phyloP scores from a whole-genome alignment of 2,797 vertebrate species.

The Acanthurus tractus region DNA sequence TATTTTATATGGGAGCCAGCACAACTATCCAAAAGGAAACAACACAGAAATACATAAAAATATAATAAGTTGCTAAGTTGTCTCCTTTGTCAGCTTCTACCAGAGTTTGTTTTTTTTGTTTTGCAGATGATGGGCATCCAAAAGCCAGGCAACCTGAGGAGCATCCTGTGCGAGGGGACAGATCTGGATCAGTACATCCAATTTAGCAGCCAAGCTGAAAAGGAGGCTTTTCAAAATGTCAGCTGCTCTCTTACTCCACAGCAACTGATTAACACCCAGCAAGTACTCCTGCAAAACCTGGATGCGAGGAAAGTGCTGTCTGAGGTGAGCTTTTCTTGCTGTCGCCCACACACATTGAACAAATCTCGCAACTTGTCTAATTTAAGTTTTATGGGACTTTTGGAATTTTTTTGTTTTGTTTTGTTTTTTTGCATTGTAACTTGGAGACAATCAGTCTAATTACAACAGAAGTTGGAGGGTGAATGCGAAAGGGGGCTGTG shows the following conservation, averaged over 20 bases:
- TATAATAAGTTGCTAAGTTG: constrained; percentile 27
- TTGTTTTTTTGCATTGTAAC: neutral
- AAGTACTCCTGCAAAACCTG: constrained; percentile 74
- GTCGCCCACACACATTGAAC: neutral
- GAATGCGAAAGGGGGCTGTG: neutral
- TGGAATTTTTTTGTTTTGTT: neutral
- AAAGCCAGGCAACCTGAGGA: constrained; percentile 57
- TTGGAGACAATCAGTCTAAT: neutral
- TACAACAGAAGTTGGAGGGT: neutral
- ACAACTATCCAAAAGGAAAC: constrained; percentile 2
- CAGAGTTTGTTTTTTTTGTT: constrained; percentile 20
- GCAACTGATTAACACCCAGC: constrained; percentile 79
- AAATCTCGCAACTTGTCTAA: neutral
- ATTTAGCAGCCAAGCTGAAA: constrained; percentile 76
- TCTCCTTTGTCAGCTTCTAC: constrained; percentile 39
- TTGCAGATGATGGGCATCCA: constrained; percentile 58
- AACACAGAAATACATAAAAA: constrained; percentile 20
- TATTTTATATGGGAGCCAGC: neutral
- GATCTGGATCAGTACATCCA: constrained; percentile 75
- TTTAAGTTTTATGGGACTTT: constrained; percentile 25
- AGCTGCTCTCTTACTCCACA: constrained; percentile 81
- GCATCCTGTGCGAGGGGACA: constrained; percentile 76
- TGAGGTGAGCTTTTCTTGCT: constrained; percentile 64
- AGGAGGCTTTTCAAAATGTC: constrained; percentile 82
- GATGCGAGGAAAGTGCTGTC: constrained; percentile 74